A percentile compares a stretch with the other conserved stretches of the same genome.
These are phyloP conservation scores for Kryptolebias ocellatus DNA, from an alignment of 2,797 vertebrate genomes.

Conservation along the genomic window DNA sequence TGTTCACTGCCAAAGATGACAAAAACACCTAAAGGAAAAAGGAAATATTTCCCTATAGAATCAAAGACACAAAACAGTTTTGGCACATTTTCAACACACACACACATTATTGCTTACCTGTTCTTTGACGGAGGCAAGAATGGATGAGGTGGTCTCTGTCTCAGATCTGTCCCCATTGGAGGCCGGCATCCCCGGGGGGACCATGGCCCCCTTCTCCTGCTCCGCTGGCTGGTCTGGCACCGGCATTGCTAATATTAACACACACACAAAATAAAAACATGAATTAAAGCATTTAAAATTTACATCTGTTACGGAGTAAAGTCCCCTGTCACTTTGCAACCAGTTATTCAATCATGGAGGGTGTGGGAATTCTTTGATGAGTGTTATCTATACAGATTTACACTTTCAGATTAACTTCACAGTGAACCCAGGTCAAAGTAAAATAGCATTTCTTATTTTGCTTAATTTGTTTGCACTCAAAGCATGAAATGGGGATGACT, in stretches of 20 bases:
- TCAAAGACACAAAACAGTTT: constrained; percentile 8
- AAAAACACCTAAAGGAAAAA: background rate
- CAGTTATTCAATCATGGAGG: no score
- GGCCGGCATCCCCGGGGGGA: constrained; percentile 89
- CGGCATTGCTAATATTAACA: constrained; percentile 86
- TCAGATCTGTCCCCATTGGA: constrained; percentile 94
- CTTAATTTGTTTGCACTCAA: no score
- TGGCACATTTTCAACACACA: constrained; percentile 9
- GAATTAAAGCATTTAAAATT: no score
- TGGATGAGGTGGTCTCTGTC: constrained; percentile 95
- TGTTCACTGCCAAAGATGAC: constrained; percentile 13
- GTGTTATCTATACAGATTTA: no score
- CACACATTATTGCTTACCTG: constrained; percentile 83
- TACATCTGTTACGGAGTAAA: no score
- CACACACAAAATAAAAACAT: constrained; percentile 25
- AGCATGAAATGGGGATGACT: no score
- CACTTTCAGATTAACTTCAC: no score
- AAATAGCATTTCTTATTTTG: no score
- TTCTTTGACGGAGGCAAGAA: constrained; percentile 97
- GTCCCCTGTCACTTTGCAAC: no score
- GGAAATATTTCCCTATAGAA: background rate
- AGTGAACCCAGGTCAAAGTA: no score
- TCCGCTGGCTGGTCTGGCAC: constrained; percentile 95
- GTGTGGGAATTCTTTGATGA: no score
- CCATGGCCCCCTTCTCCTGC: constrained; percentile 92